Percentiles rank a stretch among this genome's conserved stretches.
These are phyloP conservation scores for Neoniphon sammara DNA, from an alignment of 2,797 vertebrate species.

Conservation along the genomic window DNA sequence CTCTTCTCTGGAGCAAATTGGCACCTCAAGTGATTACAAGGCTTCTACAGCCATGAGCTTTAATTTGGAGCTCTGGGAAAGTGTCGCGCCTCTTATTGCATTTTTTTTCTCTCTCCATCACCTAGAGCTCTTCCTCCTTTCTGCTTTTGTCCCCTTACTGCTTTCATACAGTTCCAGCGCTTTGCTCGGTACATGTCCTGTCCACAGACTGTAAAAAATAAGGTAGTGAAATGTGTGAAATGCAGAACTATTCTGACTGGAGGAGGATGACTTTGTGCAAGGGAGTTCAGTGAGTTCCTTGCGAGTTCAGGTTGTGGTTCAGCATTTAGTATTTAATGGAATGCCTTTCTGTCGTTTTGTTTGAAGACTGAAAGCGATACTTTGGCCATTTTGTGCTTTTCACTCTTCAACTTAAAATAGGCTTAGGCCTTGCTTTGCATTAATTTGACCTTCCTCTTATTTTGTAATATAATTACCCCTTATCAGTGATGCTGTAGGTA, in stretches of 20 bases:
- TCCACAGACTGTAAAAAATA: not conserved
- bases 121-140: slow-evolving; percentile 46
- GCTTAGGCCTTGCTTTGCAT: slow-evolving; percentile 10
- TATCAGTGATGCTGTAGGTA: slow-evolving; percentile 45
- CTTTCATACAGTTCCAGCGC: slow-evolving; percentile 20
- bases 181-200: slow-evolving; percentile 4
- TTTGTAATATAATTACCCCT: slow-evolving; percentile 35
- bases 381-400: not conserved
- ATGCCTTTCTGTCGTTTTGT: slow-evolving; percentile 3
- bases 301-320: not conserved
- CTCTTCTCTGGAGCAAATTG: slow-evolving; percentile 70
- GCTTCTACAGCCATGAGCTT: slow-evolving; percentile 76
- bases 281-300: not conserved
- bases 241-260: slow-evolving; percentile 24
- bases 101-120: slow-evolving; percentile 52
- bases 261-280: slow-evolving; percentile 3
- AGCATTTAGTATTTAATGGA: not conserved
- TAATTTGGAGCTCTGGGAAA: slow-evolving; percentile 78
- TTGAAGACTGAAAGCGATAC: not conserved
- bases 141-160: slow-evolving; percentile 21
- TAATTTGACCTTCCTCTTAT: slow-evolving; percentile 36
- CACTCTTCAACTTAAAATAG: not conserved
- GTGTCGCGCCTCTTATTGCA: slow-evolving; percentile 62
- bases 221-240: not conserved
- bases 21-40: slow-evolving; percentile 77